A percentile compares a stretch with the other conserved stretches of the same genome.
phyloP scores from a whole-genome alignment of 2,113 vertebrate species.

The Rhinogobius similis region DNA sequence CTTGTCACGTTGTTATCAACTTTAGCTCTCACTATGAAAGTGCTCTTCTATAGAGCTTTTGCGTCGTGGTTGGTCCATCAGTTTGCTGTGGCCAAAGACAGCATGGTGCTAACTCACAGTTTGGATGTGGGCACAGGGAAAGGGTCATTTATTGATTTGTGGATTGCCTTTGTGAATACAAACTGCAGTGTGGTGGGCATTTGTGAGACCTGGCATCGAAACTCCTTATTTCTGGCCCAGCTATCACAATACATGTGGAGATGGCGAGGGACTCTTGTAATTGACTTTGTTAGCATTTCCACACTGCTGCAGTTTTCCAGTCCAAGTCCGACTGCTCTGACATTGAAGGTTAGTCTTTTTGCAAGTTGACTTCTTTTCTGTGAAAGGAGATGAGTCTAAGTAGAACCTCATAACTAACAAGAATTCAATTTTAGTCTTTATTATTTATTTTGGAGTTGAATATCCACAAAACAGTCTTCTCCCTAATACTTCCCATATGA shows the following conservation, averaged over 20 bases:
- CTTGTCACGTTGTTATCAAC: constrained; percentile 35
- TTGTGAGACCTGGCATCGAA: background rate
- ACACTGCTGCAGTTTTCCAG: background rate
- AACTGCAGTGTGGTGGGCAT: background rate
- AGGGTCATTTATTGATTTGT: constrained; percentile 6
- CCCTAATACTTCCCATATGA: background rate
- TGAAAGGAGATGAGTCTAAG: background rate
- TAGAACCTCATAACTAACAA: background rate
- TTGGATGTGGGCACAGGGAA: constrained; percentile 1
- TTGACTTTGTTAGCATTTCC: background rate
- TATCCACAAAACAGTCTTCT: no score
- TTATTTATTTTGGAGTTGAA: no score
- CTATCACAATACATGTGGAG: background rate
- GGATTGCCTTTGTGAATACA: constrained; percentile 12
- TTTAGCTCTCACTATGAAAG: constrained; percentile 21
- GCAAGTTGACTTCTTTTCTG: background rate
- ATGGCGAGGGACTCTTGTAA: background rate
- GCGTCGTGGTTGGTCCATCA: background rate
- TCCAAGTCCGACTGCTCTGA: background rate
- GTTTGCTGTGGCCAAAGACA: constrained; percentile 1
- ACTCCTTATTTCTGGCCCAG: background rate
- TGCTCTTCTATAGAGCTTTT: constrained; percentile 17
- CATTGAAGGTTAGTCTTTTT: background rate
- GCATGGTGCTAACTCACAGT: constrained; percentile 6
- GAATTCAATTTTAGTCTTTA: background rate